A percentile compares a stretch with the other conserved stretches of the same genome.
Evolutionary conservation across 2,888 invertebrate species (phyloP).

Genomic region (Luperina nickerlii): DNA sequence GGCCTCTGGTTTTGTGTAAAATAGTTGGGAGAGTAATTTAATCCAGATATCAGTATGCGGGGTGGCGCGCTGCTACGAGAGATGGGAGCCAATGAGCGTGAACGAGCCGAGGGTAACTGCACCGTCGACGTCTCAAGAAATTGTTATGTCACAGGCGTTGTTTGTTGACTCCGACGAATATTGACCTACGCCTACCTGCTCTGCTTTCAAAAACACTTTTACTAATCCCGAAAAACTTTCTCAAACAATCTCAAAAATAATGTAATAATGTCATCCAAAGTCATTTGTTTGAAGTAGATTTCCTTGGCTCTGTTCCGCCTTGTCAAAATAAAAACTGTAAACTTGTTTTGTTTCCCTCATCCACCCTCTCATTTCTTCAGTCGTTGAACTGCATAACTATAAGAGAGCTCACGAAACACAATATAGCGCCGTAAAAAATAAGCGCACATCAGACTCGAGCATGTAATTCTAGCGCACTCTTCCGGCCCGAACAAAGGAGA

Average conservation of each 20-base stretch:
- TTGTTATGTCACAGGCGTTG: slow-evolving; percentile 71
- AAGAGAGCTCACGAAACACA: slow-evolving; percentile 86
- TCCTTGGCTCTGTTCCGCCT: slow-evolving; percentile 71
- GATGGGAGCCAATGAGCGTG: slow-evolving; percentile 77
- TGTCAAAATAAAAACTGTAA: slow-evolving; percentile 80
- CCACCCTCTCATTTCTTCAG: slow-evolving; percentile 87
- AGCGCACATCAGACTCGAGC: slow-evolving; percentile 90
- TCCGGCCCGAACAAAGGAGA: slow-evolving; percentile 90
- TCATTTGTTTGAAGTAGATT: slow-evolving; percentile 63
- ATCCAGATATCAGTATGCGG: slow-evolving; percentile 88
- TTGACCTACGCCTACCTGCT: slow-evolving; percentile 45
- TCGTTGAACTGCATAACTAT: slow-evolving; percentile 89
- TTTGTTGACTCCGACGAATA: slow-evolving; percentile 70
- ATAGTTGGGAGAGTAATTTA: slow-evolving; percentile 90
- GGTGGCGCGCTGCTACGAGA: slow-evolving; percentile 81
- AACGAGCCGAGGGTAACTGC: slow-evolving; percentile 66
- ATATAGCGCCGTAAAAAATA: slow-evolving; percentile 90
- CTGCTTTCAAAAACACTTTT: slow-evolving; percentile 29
- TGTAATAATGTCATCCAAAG: slow-evolving; percentile 45
- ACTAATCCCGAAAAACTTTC: slow-evolving; percentile 20
- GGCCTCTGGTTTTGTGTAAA: slow-evolving; percentile 90
- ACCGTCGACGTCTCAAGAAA: slow-evolving; percentile 69
- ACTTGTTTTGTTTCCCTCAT: slow-evolving; percentile 85
- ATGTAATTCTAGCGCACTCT: slow-evolving; percentile 91
- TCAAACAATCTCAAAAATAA: slow-evolving; percentile 29